These are phyloP conservation scores for Stegana nigrithorax DNA, from an alignment of 2,888 invertebrate genomes.

Conservation along the genomic window DNA sequence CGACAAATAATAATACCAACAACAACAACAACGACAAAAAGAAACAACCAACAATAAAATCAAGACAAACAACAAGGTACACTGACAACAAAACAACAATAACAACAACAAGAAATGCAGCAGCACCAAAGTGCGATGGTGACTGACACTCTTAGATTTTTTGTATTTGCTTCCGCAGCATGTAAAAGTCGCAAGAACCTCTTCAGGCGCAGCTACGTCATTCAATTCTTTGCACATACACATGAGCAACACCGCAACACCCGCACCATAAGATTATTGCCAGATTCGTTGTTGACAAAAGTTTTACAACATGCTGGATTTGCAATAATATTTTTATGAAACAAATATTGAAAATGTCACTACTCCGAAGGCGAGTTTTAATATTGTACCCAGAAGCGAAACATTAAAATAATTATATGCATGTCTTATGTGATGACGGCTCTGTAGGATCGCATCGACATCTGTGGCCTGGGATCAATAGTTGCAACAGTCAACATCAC, in stretches of 20 bases:
- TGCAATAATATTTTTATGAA: no score
- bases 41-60: background rate
- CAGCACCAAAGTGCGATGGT: conserved; percentile 40
- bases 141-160: conserved; percentile 47
- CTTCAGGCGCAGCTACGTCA: background rate
- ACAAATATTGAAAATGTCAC: no score
- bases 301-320: no score
- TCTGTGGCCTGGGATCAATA: no score
- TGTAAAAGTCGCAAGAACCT: no score
- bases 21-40: conserved; percentile 18
- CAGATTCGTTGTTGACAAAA: no score
- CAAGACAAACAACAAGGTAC: background rate
- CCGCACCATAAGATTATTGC: background rate
- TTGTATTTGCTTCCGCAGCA: conserved; percentile 15
- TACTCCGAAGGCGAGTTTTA: no score
- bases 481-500: no score
- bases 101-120: background rate
- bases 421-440: no score
- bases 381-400: no score
- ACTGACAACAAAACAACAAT: background rate
- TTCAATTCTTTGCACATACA: background rate
- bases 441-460: no score
- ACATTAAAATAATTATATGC: no score
- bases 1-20: conserved; percentile 35
- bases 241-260: background rate